Percentiles rank a stretch among this genome's conserved stretches.
Conservation (phyloP, 2,113 vertebrate species). For the Pachycephala philippinensis region DNA sequence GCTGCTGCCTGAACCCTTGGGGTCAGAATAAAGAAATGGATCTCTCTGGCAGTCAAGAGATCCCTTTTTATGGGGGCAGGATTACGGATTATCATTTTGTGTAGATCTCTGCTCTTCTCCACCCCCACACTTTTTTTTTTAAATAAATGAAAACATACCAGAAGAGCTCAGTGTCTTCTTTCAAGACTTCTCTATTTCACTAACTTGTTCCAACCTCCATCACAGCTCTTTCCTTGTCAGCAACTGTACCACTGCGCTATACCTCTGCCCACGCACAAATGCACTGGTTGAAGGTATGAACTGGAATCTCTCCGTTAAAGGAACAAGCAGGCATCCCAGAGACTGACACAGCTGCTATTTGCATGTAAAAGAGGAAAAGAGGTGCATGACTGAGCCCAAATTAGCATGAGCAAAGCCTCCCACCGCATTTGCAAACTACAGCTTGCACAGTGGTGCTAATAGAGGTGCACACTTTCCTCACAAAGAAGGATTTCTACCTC, state of each 20-base stretch:
- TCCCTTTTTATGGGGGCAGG: background rate
- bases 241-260: background rate
- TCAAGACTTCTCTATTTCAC: conserved; percentile 9
- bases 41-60: background rate
- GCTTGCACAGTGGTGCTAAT: conserved; percentile 13
- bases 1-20: background rate
- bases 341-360: conserved; percentile 60
- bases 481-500: background rate
- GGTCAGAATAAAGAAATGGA: background rate
- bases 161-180: background rate
- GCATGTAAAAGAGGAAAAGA: conserved; percentile 60
- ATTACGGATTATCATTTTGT: background rate
- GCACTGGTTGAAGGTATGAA: conserved; percentile 42
- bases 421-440: conserved; percentile 19
- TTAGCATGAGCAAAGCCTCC: conserved; percentile 59
- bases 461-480: conserved; percentile 9
- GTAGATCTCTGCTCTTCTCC: background rate
- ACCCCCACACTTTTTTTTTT: background rate
- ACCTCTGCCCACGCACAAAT: conserved; percentile 34
- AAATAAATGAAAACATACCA: conserved; percentile 13
- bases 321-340: conserved; percentile 54
- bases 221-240: conserved; percentile 46
- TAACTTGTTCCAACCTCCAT: conserved; percentile 26
- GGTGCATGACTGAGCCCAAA: conserved; percentile 60
- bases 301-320: conserved; percentile 39